Percentiles rank a stretch among this genome's conserved stretches.
phyloP scores from a whole-genome alignment of 2,797 vertebrate genomes.

The Coluber constrictor region DNA sequence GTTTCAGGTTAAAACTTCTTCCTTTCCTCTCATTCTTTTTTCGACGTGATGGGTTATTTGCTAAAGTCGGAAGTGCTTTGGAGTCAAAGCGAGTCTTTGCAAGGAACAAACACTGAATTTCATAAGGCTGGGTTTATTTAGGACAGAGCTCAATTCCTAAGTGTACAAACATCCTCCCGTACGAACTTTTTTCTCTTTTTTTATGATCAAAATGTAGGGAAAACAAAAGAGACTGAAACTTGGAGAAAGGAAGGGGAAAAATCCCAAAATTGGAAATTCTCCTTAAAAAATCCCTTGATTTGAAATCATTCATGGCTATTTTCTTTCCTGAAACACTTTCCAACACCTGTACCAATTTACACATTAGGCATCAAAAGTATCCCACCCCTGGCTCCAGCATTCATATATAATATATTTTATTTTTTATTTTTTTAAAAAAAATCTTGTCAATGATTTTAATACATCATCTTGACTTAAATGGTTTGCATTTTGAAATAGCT shows the following conservation, averaged over 20 bases:
- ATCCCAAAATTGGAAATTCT: slow-evolving; percentile 58
- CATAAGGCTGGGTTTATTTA: slow-evolving; percentile 53
- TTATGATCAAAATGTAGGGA: slow-evolving; percentile 43
- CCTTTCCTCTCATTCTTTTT: no score
- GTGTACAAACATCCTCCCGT: not conserved
- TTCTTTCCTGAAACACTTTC: slow-evolving; percentile 57
- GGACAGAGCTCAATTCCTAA: not conserved
- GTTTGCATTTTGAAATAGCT: slow-evolving; percentile 83
- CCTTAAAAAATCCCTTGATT: slow-evolving; percentile 33
- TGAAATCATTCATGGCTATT: slow-evolving; percentile 64
- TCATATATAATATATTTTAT: not conserved
- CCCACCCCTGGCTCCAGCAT: no score
- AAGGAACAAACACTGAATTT: slow-evolving; percentile 36
- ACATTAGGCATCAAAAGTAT: slow-evolving; percentile 68
- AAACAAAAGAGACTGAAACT: slow-evolving; percentile 31
- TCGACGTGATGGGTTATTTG: slow-evolving; percentile 18
- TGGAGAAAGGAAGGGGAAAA: slow-evolving; percentile 13
- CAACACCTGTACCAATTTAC: slow-evolving; percentile 64
- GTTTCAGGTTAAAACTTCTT: slow-evolving; percentile 11
- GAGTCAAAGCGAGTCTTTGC: slow-evolving; percentile 53
- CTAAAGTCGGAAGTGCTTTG: slow-evolving; percentile 66
- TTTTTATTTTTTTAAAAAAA: slow-evolving; percentile 47
- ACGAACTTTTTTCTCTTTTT: slow-evolving; percentile 23
- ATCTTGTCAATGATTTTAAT: slow-evolving; percentile 63
- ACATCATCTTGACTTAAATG: slow-evolving; percentile 67